Base-by-base conservation (phyloP, 2,113 vertebrate species). In the Cnemophilus loriae region DNA sequence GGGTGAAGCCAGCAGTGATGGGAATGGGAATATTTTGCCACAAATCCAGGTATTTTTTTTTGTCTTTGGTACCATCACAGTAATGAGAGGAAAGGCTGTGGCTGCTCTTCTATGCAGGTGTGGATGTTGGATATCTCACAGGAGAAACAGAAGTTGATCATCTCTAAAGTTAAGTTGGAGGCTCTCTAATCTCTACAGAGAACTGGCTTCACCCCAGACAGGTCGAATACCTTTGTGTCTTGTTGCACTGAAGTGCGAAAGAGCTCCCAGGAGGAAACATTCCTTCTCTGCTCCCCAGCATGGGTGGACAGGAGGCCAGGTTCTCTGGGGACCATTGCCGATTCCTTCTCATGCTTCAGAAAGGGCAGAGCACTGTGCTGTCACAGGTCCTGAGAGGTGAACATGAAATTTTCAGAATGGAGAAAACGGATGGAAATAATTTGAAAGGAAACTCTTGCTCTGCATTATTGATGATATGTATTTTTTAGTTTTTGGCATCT, bases 401-500 rank as follows among this genome's bases (percentile, higher is more conserved):
- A 70, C 39, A 16, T 46, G n/a, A 82, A 69, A 68, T 88, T 89
- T 82, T 84, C 73, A 70, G 65, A 76, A 56, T 46, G 35, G 47
- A 24, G 59, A 80, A 42, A 73, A 76, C 18, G 9, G 47, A 53
- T 35, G 41, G 80, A 57, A 94, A 70, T 76, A 16, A 76, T 39
- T 63, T 52, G 46, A 64, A 91, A 82, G 85, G 78, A 71, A 79
- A 6, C 35, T 65, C 35, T 37, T 1, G 0, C 37, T 71, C 37
- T 57, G 49, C 37, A 6, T 68, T 70, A 49, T 63, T 78, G 69
- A 44, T 4, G 5, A 20, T 22, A 32, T 0, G 0, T 65, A 35
- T 1, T 2, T 56, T 78, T 92, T 74, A 74, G 73, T 3, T 1
- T 59, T 61, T 74, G 59, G 4, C 1, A 0, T 74, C 55, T 39